Percentiles rank a stretch among this genome's conserved stretches.
Evolutionary conservation across 2,888 invertebrate species (phyloP).

Genomic region (Pherbina coryleti): DNA sequence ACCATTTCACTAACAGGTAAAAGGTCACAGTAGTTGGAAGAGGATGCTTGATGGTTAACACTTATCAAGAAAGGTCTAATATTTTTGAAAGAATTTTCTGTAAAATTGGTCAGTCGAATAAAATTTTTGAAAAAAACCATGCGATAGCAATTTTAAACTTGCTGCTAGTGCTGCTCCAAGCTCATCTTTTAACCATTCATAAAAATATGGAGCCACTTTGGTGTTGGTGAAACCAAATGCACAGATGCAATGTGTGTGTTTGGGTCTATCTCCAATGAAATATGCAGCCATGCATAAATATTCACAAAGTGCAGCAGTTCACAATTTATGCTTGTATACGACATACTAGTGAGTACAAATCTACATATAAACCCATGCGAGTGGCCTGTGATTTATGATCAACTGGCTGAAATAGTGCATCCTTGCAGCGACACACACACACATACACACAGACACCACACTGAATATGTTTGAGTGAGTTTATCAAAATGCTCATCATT

Average conservation of each 20-base stretch:
- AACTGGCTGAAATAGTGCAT: slow-evolving; percentile 13
- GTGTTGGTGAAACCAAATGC: background rate
- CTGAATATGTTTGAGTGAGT: slow-evolving; percentile 11
- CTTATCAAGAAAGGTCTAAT: too few species aligned
- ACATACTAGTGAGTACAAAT: background rate
- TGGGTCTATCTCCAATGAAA: slow-evolving; percentile 18
- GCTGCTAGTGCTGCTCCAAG: too few species aligned
- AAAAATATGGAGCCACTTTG: background rate
- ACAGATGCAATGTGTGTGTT: slow-evolving; percentile 22
- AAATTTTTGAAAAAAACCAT: too few species aligned
- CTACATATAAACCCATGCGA: background rate
- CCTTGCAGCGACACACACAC: slow-evolving; percentile 5
- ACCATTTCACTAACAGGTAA: too few species aligned
- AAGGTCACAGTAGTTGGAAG: too few species aligned
- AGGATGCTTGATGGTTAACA: too few species aligned
- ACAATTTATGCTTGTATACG: slow-evolving; percentile 7
- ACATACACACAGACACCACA: background rate
- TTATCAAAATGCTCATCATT: slow-evolving; percentile 57
- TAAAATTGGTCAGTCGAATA: too few species aligned
- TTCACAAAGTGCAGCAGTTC: slow-evolving; percentile 36
- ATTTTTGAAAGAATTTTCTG: too few species aligned
- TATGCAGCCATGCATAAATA: slow-evolving; percentile 61
- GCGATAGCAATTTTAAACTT: too few species aligned
- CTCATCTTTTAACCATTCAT: too few species aligned
- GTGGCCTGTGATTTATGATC: slow-evolving; percentile 26